Evolutionary conservation across 2,888 invertebrate species (phyloP).

Genomic region (Limenitis camilla): DNA sequence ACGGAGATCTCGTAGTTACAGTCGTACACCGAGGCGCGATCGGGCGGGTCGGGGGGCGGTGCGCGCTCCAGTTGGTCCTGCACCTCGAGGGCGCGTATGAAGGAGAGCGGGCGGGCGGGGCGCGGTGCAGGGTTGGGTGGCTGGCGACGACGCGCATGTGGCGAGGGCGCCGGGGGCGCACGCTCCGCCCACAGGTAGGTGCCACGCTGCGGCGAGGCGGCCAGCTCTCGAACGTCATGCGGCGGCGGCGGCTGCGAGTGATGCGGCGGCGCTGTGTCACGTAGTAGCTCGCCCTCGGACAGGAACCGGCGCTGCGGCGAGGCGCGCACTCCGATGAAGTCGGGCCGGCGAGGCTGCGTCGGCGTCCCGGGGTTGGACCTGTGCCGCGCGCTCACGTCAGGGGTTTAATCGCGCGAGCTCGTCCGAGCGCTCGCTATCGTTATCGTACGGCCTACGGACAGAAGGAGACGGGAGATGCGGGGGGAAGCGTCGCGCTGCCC

Average conservation of each 20-base stretch:
- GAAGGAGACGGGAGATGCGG: constrained; percentile 73
- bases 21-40: constrained; percentile 92
- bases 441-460: constrained; percentile 75
- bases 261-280: constrained; percentile 80
- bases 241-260: constrained; percentile 69
- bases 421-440: constrained; percentile 72
- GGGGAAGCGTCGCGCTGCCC: constrained; percentile 62
- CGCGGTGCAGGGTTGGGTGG: constrained; percentile 62
- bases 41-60: constrained; percentile 76
- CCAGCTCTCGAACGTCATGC: constrained; percentile 90
- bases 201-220: constrained; percentile 87
- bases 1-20: constrained; percentile 97
- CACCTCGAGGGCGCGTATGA: constrained; percentile 92
- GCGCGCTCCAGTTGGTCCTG: constrained; percentile 90
- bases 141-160: constrained; percentile 43
- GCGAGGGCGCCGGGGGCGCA: constrained; percentile 45
- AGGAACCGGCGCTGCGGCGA: constrained; percentile 86
- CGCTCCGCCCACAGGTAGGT: constrained; percentile 72
- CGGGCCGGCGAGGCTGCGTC: constrained; percentile 90
- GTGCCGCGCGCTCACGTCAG: constrained; percentile 71
- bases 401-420: constrained; percentile 73
- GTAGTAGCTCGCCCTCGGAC: constrained; percentile 86
- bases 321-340: constrained; percentile 86
- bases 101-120: constrained; percentile 85
- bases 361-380: constrained; percentile 95